Evolutionary conservation across 1,140 invertebrate genomes (phyloP), one percentile per base, ranked within the genome.

Genomic region (Calycopis cecrops): DNA sequence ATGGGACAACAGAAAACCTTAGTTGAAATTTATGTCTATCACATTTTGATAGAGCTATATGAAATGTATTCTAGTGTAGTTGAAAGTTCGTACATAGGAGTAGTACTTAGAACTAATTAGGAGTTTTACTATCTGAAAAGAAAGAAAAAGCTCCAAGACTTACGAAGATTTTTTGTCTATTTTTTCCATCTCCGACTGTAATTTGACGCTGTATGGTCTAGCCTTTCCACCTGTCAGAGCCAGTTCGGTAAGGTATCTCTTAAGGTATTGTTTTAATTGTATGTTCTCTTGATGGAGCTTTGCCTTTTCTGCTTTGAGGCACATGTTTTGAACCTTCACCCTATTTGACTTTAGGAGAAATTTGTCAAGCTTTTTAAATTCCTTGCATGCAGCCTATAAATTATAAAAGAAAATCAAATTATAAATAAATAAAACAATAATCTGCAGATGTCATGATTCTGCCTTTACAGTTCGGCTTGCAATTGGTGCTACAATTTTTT

Each of bases 181-280:
- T 17, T 74, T 75, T 21, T 79, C 69, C 18, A 66, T 60, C 9
- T 76, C 71, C 4, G 73, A 68, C 18, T 77, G 70, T 59, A 77
- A 57, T 47, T 67, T 76, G 58, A 86, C 73, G 60, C 84, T 88
- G 0, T 63, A 17, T 0, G 87, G 87, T 18, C 85, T 59, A 7
- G 72, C 71, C 28, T 75, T 82, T 3, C 67, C 73, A 11, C 73
- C 79, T 35, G 71, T 79, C 0, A 88, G 62, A 1, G 87, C 87
- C 34, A 86, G 55, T 18, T 88, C 85, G 7, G 86, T 87, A 4
- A 88, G 63, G 53, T 83, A 87, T 40, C 73, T 74, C 68, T 87
- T 88, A 48, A 88, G 80, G 35, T 85, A 86, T 48, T 77, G 69
- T 42, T 88, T 88, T n/a, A 88, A 54, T 50, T 87, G 74, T 3